These are phyloP conservation scores for Phylloscopus trochiloides DNA, from an alignment of 2,113 vertebrate species.

Conservation along the genomic window DNA sequence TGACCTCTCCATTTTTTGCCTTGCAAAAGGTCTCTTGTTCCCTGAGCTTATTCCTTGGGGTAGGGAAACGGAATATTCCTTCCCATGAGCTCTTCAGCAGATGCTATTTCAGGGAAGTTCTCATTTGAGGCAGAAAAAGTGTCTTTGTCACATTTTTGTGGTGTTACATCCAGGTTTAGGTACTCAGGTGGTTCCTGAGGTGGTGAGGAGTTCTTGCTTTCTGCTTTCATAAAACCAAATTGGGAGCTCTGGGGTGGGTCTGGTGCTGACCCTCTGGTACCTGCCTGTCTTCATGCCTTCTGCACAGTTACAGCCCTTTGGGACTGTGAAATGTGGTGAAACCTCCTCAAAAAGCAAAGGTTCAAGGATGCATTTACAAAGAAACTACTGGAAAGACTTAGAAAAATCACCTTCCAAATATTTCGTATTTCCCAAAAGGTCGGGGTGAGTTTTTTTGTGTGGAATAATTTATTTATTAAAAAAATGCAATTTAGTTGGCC, in stretches of 20 bases:
- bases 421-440: background rate
- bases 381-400: background rate
- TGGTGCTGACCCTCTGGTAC: background rate
- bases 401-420: background rate
- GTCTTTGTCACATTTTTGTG: background rate
- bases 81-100: background rate
- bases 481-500: background rate
- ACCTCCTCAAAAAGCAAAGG: fast-evolving
- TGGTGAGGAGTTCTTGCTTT: background rate
- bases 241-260: background rate
- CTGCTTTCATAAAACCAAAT: background rate
- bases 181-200: background rate
- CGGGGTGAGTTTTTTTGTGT: background rate
- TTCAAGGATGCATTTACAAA: background rate
- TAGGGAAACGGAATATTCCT: background rate
- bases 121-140: background rate
- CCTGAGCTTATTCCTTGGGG: background rate
- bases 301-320: background rate
- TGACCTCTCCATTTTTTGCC: background rate
- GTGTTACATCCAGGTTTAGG: background rate
- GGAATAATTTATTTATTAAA: background rate
- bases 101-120: background rate
- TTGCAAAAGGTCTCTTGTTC: background rate
- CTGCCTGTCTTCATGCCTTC: background rate
- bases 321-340: background rate